Conservation (phyloP, 2,113 vertebrate genomes). For the Nipponia nippon region DNA sequence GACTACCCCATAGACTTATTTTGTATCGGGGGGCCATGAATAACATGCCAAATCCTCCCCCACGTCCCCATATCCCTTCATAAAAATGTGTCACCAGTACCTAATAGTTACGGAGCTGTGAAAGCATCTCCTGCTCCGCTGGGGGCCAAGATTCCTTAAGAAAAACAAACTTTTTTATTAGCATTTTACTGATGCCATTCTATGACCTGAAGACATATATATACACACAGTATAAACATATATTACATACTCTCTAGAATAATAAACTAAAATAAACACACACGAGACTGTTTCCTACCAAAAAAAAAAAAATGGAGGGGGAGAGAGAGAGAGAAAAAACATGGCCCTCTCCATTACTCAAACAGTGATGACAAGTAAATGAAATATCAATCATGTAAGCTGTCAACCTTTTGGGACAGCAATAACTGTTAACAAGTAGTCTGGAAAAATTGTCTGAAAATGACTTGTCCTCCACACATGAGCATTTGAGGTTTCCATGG, state of each 20-base stretch:
- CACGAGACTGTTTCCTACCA: not conserved
- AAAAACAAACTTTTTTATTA: not conserved
- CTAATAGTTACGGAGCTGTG: not conserved
- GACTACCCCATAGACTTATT: not conserved
- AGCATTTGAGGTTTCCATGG: constrained; percentile 73
- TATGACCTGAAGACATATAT: not conserved
- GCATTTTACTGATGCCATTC: not conserved
- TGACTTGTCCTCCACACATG: constrained; percentile 73
- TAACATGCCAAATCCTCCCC: not conserved
- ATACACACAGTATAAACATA: not conserved
- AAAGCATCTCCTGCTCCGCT: not conserved
- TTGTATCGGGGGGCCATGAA: not conserved
- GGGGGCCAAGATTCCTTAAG: not conserved
- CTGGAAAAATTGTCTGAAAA: constrained; percentile 84
- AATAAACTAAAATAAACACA: not conserved
- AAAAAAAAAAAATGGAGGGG: not conserved
- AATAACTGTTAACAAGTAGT: constrained; percentile 88
- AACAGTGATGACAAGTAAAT: constrained; percentile 78
- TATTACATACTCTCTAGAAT: not conserved
- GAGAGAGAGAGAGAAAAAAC: not conserved
- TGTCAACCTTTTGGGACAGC: constrained; percentile 84
- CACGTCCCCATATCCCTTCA: not conserved
- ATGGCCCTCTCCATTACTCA: constrained; percentile 73
- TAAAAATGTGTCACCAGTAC: not conserved
- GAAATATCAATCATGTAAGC: constrained; percentile 83